Evolutionary conservation across 2,797 vertebrate species (phyloP).

Genomic region (Phataginus tetradactyla): DNA sequence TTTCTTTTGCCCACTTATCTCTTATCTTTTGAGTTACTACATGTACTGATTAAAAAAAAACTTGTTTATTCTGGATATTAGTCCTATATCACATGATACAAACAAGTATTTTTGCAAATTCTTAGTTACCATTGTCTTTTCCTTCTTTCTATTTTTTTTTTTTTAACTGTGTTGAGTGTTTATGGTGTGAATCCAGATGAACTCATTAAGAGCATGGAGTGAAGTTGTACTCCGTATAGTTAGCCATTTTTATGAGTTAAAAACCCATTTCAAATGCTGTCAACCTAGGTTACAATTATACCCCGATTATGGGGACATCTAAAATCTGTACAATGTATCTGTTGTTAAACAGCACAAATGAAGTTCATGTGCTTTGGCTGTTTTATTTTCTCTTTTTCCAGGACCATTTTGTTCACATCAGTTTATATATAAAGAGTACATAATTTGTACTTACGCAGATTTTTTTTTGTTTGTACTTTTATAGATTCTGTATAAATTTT

Average conservation of each 20-base stretch:
- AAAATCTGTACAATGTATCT: background rate
- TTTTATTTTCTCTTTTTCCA: background rate
- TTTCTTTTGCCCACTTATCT: background rate
- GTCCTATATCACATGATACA: background rate
- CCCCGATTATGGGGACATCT: too few relatives aligned
- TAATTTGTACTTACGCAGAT: background rate
- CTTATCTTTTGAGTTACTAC: background rate
- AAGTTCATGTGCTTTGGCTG: background rate
- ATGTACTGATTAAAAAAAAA: background rate
- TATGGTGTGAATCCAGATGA: background rate
- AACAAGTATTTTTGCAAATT: background rate
- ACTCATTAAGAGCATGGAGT: background rate
- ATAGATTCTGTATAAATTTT: background rate
- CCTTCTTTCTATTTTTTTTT: background rate
- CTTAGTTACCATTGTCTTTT: background rate
- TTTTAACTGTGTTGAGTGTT: background rate
- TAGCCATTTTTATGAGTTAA: background rate
- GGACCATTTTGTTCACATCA: background rate
- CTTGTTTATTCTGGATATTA: background rate
- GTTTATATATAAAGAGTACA: background rate
- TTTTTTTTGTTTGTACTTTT: too few relatives aligned
- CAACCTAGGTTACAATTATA: background rate
- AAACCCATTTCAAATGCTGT: background rate
- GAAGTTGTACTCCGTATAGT: background rate
- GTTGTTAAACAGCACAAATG: background rate